phyloP scores from a whole-genome alignment of 2,797 vertebrate species.

The Pagetopsis macropterus region DNA sequence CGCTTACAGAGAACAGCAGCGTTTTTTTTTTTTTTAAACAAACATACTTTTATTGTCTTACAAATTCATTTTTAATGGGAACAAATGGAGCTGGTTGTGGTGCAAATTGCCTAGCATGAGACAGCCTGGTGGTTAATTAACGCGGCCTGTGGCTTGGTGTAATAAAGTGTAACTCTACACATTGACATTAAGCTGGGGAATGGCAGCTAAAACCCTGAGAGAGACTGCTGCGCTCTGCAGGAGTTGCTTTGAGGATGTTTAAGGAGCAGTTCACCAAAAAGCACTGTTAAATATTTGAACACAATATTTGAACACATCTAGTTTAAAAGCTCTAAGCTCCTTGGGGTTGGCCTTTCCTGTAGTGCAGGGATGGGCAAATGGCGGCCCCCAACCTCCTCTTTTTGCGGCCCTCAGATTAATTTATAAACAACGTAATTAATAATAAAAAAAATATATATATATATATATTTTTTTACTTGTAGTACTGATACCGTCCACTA shows the following conservation, averaged over 20 bases:
- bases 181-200: constrained; percentile 38
- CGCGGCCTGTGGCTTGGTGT: constrained; percentile 52
- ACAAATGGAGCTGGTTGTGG: constrained; percentile 63
- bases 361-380: too few relatives aligned
- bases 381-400: too few relatives aligned
- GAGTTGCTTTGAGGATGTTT: constrained; percentile 2
- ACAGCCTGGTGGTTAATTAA: constrained; percentile 65
- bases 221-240: constrained; percentile 1
- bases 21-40: constrained; percentile 52
- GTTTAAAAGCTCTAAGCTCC: background rate
- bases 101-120: constrained; percentile 45
- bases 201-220: constrained; percentile 42
- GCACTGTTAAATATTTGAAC: background rate
- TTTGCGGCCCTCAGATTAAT: too few relatives aligned
- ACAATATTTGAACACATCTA: too few relatives aligned
- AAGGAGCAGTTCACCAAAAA: constrained; percentile 6
- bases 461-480: too few relatives aligned
- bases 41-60: constrained; percentile 67
- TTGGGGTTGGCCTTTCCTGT: background rate
- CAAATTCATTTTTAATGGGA: constrained; percentile 70
- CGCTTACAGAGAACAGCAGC: constrained; percentile 33
- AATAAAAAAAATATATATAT: too few relatives aligned
- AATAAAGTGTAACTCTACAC: constrained; percentile 40
- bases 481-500: too few relatives aligned
- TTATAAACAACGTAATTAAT: too few relatives aligned